These are phyloP conservation scores for Papilio gigon DNA, from an alignment of 2,888 invertebrate species.

Conservation along the genomic window DNA sequence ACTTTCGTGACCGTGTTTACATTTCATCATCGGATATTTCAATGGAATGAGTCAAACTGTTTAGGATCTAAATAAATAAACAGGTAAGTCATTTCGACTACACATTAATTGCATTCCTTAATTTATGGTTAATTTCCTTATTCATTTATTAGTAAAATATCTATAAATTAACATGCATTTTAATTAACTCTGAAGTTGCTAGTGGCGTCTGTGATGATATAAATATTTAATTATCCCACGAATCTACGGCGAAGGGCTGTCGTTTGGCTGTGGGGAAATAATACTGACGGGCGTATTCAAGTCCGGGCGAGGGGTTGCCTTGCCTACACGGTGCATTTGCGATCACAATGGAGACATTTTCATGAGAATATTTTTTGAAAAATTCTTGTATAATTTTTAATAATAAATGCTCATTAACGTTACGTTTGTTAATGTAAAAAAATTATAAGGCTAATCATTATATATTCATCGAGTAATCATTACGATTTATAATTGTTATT, in stretches of 20 bases:
- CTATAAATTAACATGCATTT: constrained; percentile 30
- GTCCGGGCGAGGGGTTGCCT: constrained; percentile 72
- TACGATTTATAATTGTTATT: background rate
- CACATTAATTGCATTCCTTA: background rate
- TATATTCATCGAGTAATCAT: background rate
- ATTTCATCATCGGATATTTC: constrained; percentile 46
- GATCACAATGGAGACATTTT: constrained; percentile 64
- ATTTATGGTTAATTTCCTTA: constrained; percentile 37
- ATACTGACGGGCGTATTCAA: constrained; percentile 60
- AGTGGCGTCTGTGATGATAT: constrained; percentile 63
- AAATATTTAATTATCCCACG: constrained; percentile 81
- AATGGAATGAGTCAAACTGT: constrained; percentile 66
- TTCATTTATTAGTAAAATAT: constrained; percentile 10
- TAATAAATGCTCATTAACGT: background rate
- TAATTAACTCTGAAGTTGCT: constrained; percentile 39
- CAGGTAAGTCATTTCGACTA: constrained; percentile 57
- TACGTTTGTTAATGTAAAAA: background rate
- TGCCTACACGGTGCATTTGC: constrained; percentile 65
- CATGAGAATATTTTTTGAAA: constrained; percentile 60
- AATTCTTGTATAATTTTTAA: constrained; percentile 42
- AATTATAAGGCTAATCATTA: background rate
- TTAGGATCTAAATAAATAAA: constrained; percentile 62
- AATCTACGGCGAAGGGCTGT: constrained; percentile 68
- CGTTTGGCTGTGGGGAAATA: constrained; percentile 59
- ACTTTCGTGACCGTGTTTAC: constrained; percentile 69